Percentiles rank a stretch among this genome's conserved stretches.
These are phyloP conservation scores for Adineta ricciae DNA, from an alignment of 2,888 invertebrate species.

Conservation along the genomic window DNA sequence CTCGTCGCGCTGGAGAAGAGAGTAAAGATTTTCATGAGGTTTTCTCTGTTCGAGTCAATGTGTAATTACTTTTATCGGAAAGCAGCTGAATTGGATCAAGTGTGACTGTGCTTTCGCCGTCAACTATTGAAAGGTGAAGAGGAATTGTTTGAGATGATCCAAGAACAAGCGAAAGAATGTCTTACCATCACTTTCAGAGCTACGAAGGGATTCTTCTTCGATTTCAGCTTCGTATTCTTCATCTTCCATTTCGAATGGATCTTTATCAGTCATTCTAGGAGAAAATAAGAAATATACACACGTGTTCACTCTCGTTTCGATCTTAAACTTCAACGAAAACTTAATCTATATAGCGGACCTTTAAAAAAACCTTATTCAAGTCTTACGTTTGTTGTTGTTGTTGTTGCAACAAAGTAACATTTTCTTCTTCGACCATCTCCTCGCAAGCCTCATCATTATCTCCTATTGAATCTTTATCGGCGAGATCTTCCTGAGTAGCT, in stretches of 20 bases:
- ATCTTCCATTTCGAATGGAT: not conserved
- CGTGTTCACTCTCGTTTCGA: no score
- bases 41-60: not conserved
- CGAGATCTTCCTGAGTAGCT: not conserved
- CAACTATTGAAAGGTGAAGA: not conserved
- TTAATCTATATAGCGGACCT: not conserved
- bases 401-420: not conserved
- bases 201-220: not conserved
- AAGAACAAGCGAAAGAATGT: not conserved
- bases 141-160: not conserved
- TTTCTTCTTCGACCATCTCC: slow-evolving; percentile 15
- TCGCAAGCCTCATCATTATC: not conserved
- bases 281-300: not conserved
- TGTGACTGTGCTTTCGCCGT: not conserved
- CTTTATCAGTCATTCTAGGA: not conserved
- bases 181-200: not conserved
- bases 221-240: slow-evolving; percentile 10
- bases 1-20: not conserved
- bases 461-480: not conserved
- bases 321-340: not conserved
- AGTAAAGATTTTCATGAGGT: no score
- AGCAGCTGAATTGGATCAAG: not conserved
- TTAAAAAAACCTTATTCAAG: not conserved
- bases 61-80: not conserved
- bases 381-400: not conserved